Evolutionary conservation across 2,888 invertebrate genomes (phyloP).

Genomic region (Heliconius ethilla): DNA sequence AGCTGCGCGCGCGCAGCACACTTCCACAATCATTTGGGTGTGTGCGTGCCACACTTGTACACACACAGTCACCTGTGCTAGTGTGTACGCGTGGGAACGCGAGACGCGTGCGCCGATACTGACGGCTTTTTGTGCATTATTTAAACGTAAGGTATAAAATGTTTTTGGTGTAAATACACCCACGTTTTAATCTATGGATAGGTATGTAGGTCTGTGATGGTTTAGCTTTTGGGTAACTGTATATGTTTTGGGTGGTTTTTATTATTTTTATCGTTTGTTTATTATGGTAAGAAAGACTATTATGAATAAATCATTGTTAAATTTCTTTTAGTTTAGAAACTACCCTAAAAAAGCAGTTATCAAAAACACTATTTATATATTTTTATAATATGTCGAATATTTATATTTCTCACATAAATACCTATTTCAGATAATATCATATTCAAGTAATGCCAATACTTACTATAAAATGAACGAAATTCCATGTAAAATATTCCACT

Average conservation of each 20-base stretch:
- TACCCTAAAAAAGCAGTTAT: no score
- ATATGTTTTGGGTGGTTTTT: not conserved
- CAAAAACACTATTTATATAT: not conserved
- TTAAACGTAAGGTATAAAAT: slow-evolving; percentile 50
- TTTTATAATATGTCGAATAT: not conserved
- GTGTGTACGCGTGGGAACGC: slow-evolving; percentile 77
- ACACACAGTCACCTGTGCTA: slow-evolving; percentile 49
- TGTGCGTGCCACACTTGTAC: slow-evolving; percentile 14
- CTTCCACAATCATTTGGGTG: slow-evolving; percentile 54
- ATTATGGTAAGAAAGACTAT: no score
- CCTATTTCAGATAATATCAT: not conserved
- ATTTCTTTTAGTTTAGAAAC: no score
- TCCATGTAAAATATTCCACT: slow-evolving; percentile 19
- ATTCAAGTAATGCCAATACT: not conserved
- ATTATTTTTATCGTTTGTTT: not conserved
- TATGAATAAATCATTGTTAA: no score
- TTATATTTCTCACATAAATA: not conserved
- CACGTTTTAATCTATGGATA: slow-evolving; percentile 38
- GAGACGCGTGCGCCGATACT: slow-evolving; percentile 76
- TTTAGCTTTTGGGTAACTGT: slow-evolving; percentile 27
- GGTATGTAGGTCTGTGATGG: slow-evolving; percentile 37
- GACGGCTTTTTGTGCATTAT: slow-evolving; percentile 74
- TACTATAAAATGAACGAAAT: not conserved
- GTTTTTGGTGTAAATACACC: slow-evolving; percentile 48
- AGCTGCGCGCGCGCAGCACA: slow-evolving; percentile 67